Evolutionary conservation across 2,113 vertebrate genomes (phyloP).

Genomic region (Corapipo altera): DNA sequence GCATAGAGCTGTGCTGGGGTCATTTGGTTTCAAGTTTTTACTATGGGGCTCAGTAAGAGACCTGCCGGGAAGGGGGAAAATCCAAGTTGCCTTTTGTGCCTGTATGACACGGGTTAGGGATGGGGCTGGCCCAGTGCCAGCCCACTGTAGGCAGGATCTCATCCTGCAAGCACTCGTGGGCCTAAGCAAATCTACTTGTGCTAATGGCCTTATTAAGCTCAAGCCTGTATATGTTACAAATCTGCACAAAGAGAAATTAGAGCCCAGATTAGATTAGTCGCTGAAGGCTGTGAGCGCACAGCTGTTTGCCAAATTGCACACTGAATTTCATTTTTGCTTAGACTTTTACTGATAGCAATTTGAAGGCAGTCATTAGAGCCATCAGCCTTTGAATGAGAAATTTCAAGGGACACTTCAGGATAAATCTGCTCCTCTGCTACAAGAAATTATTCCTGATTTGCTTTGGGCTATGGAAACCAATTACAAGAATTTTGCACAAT

Average conservation of each 20-base stretch:
- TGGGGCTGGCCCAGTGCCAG: neutral
- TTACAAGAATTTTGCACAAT: constrained; percentile 43
- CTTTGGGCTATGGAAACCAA: constrained; percentile 33
- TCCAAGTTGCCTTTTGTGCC: neutral
- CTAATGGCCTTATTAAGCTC: constrained; percentile 19
- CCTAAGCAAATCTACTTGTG: neutral
- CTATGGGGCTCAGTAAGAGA: neutral
- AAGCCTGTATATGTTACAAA: neutral
- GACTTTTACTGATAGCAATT: constrained; percentile 26
- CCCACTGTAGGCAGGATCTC: neutral
- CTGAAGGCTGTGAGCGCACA: neutral
- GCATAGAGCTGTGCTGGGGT: neutral
- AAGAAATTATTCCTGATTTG: constrained; percentile 47
- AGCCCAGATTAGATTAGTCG: constrained; percentile 14
- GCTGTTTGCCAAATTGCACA: constrained; percentile 13
- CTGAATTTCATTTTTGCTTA: constrained; percentile 20
- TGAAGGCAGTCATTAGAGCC: constrained; percentile 42
- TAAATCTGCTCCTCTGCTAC: constrained; percentile 11
- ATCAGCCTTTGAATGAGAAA: constrained; percentile 50
- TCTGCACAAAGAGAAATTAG: constrained; percentile 38
- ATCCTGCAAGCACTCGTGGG: neutral
- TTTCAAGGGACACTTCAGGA: constrained; percentile 54
- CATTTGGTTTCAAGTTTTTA: neutral
- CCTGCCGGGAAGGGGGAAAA: neutral
- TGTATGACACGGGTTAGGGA: neutral